Evolutionary conservation across 1,140 invertebrate genomes (phyloP), one percentile per base, ranked within the genome.

Genomic region (Eumaeus atala): DNA sequence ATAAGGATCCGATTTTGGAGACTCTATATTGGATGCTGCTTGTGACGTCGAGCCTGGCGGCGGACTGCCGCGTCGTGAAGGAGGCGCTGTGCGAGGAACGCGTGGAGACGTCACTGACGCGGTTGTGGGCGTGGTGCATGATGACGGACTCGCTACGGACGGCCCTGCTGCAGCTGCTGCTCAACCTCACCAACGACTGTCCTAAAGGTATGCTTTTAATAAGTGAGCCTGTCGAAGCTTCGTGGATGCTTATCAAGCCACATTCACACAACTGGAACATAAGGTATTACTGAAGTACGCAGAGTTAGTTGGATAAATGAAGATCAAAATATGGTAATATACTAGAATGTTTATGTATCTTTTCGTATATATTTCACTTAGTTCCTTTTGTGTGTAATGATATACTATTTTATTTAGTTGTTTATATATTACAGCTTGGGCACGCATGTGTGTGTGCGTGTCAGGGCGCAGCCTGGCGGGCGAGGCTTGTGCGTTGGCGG

Each of bases 61-160:
- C 70, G 12, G 67, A 80, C 1, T 77, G 76, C 48, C 9, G 28
- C 1, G 5, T 59, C 0, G 69, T 74, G 8, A 86, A 86, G 50
- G 76, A 84, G 3, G 64, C 51, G 17, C 74, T 78, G 12, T 76
- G 73, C 0, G 77, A 77, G 2, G 73, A 74, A 16, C 62, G 62
- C 47, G 48, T 84, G 7, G 62, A 73, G 4, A 34, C 61, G 0
- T 78, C 73, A 0, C 62, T 84, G 11, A 62, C 58, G 34, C 60
- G 69, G 16, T 66, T 86, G 48, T 86, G 83, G 83, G 70, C 77
- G 0, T 86, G 83, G 83, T 74, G 70, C 42, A 86, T 86, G 83
- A 73, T 83, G 67, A 83, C 77, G 0, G 78, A 81, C 8, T 63
- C 66, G 12, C 51, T 84, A n/a, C 58, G 80, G 5, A 58, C 64